A percentile compares a stretch with the other conserved stretches of the same genome.
These are phyloP conservation scores for Lagocephalus sceleratus DNA, from an alignment of 2,797 vertebrate genomes.

Conservation along the genomic window DNA sequence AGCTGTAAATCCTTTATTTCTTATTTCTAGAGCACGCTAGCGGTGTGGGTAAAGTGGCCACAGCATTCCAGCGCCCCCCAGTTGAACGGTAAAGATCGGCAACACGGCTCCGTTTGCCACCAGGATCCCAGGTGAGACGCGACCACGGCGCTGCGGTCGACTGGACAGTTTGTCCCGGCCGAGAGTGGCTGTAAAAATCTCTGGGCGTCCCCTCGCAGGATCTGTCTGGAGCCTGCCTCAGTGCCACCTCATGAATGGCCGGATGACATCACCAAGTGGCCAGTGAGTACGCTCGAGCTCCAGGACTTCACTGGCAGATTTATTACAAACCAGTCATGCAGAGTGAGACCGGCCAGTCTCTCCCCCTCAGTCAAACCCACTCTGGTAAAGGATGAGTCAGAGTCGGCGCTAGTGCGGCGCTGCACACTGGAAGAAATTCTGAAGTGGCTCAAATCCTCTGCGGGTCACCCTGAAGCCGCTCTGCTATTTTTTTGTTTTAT, in stretches of 20 bases:
- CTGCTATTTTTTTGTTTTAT: not conserved
- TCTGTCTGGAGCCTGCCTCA: constrained; percentile 94
- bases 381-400: not conserved
- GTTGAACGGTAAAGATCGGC: constrained; percentile 78
- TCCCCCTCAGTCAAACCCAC: not conserved
- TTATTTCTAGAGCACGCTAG: constrained; percentile 84
- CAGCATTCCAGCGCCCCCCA: constrained; percentile 83
- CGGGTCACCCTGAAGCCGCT: not conserved
- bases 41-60: constrained; percentile 97
- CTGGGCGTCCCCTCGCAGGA: constrained; percentile 69
- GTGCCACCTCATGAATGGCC: constrained; percentile 95
- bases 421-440: not conserved
- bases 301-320: not conserved
- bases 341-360: not conserved
- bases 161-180: not conserved
- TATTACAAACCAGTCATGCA: no score
- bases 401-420: not conserved
- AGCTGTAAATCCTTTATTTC: not conserved
- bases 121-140: constrained; percentile 89
- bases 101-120: constrained; percentile 92
- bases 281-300: constrained; percentile 77
- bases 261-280: constrained; percentile 98
- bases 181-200: not conserved
- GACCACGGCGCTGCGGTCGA: not conserved
- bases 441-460: not conserved